Conservation (phyloP, 92 coral and sea anemone species). For the Pocillopora grandis region DNA sequence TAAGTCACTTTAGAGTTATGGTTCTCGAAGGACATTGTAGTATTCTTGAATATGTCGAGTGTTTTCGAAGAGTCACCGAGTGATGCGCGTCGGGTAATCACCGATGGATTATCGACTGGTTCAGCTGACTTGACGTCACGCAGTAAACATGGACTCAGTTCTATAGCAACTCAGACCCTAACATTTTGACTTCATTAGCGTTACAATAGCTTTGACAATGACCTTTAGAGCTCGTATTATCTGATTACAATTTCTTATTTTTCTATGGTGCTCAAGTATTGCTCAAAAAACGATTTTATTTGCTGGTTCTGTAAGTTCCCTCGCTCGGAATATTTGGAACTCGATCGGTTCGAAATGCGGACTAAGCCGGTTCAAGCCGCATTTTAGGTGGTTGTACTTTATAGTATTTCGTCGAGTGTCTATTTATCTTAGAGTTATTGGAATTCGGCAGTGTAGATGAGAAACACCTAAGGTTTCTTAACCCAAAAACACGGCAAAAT, state of each 20-base stretch:
- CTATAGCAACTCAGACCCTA: conserved; percentile 54
- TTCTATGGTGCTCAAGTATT: conserved; percentile 13
- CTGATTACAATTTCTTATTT: conserved; percentile 10
- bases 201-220: conserved; percentile 23
- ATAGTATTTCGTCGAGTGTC: neutral
- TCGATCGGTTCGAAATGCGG: neutral
- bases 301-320: neutral
- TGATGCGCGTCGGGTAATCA: neutral
- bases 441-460: conserved; percentile 25
- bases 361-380: neutral
- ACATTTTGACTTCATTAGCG: conserved; percentile 5
- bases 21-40: neutral
- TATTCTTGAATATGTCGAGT: neutral
- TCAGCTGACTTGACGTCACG: conserved; percentile 54
- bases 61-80: neutral
- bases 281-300: conserved; percentile 8
- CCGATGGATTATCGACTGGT: conserved; percentile 46
- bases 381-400: neutral
- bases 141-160: conserved; percentile 63
- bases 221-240: neutral
- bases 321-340: neutral
- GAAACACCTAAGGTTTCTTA: neutral
- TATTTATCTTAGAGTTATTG: conserved; percentile 44
- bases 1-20: neutral
- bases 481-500: conserved; percentile 45